Evolutionary conservation across 2,888 invertebrate species (phyloP), one percentile per base, ranked within the genome.

Genomic region (Zaprionus lineosus): DNA sequence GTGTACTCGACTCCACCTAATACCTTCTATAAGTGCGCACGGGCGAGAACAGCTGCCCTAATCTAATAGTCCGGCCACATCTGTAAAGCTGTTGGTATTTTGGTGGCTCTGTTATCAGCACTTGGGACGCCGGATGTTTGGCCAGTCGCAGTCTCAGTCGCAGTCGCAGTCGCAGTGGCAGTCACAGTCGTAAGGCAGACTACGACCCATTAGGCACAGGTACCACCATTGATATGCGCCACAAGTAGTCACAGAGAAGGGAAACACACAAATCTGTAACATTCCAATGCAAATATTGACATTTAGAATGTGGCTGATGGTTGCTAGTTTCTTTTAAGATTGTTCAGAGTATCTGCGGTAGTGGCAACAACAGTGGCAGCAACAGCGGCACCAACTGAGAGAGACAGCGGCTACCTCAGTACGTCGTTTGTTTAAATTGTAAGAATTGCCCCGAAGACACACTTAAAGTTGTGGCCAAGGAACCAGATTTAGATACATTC

Each of bases 271-370:
- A 62, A 67, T 62, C 48, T 61, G 21, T 40, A 59, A 68, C 68
- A 72, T 63, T 50, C 74, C 65, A 56, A 74, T 63, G 65, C 67
- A 83, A 84, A 77, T 77, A 78, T 77, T 77, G 75, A 78, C 78
- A 63, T 50, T 63, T 50, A 37, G 48, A 61, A 67, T 77, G 64
- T 68, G 70, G 67, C 52, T 48, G 60, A 63, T 74, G 75, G 63
- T 77, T 77, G 61, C 68, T 60, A 52, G 51, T 57, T 64, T 55
- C 67, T 66, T 41, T n/a, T 34, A 2, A 60, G 62, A 62, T 71
- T 66, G 60, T 71, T 71, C 34, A 33, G 58, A 58, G 70, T 58
- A 60, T 56, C 55, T 55, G 34, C 39, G 55, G 57, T 52, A 60
- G 58, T 43, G 40, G 76, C 76, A 81, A 76, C 70, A 81, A 69